Conservation (phyloP, 2,888 invertebrate species). For the Sclerodermus sp. region DNA sequence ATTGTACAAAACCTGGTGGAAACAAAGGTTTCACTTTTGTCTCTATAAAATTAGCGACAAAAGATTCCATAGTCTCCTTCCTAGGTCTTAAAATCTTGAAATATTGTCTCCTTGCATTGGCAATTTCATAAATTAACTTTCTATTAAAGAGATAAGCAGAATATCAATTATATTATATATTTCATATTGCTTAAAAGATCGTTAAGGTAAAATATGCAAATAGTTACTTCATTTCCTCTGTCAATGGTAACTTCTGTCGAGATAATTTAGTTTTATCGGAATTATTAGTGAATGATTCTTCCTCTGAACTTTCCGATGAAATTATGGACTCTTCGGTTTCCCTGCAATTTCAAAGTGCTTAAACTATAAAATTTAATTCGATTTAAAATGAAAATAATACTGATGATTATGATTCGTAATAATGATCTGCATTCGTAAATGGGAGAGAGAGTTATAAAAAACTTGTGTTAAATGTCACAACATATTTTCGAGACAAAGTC, state of each 20-base stretch:
- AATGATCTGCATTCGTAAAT: constrained; percentile 25
- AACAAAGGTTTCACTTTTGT: constrained; percentile 67
- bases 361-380: background rate
- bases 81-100: constrained; percentile 59
- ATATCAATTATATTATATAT: background rate
- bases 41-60: constrained; percentile 63
- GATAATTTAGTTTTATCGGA: constrained; percentile 65
- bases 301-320: constrained; percentile 48
- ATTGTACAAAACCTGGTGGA: constrained; percentile 70
- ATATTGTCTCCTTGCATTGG: constrained; percentile 45
- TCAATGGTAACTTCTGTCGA: constrained; percentile 75
- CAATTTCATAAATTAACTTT: constrained; percentile 44
- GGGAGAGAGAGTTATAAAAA: too few relatives aligned
- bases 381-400: constrained; percentile 4
- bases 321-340: constrained; percentile 45
- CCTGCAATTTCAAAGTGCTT: constrained; percentile 36
- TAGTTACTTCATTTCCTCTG: constrained; percentile 64
- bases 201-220: background rate
- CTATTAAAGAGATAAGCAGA: constrained; percentile 23
- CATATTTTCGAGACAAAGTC: too few relatives aligned
- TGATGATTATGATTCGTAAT: constrained; percentile 16
- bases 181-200: background rate
- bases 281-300: too few relatives aligned
- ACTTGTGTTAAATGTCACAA: too few relatives aligned
- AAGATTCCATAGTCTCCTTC: constrained; percentile 59